Percentiles rank a stretch among this genome's conserved stretches.
These are phyloP conservation scores for Triops cancriformis DNA, from an alignment of 1,140 invertebrate species.

Conservation along the genomic window DNA sequence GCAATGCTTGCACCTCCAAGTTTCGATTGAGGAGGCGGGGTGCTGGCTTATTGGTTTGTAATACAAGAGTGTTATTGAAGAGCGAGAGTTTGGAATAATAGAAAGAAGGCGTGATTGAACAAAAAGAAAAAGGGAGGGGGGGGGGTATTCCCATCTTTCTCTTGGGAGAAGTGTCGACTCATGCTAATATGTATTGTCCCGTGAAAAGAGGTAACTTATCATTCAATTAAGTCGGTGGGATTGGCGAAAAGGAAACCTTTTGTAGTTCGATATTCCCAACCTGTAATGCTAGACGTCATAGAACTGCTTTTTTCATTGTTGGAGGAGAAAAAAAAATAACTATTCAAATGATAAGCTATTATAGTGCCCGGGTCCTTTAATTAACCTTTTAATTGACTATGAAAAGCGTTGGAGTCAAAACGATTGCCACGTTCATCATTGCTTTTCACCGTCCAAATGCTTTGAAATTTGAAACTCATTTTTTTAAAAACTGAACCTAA, in stretches of 20 bases:
- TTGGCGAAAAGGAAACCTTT: not conserved
- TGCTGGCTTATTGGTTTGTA: not conserved
- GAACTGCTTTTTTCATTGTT: too few species aligned
- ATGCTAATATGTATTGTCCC: not conserved
- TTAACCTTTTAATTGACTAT: too few species aligned
- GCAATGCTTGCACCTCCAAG: too few species aligned
- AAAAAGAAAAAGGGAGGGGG: not conserved
- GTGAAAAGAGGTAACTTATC: conserved; percentile 10
- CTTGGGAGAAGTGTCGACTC: not conserved
- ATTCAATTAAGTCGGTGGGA: not conserved
- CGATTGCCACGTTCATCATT: too few species aligned
- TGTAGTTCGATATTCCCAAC: not conserved
- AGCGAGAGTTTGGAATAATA: not conserved
- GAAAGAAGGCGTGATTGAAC: not conserved
- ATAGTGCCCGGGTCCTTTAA: too few species aligned
- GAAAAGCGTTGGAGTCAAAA: too few species aligned
- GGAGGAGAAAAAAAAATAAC: too few species aligned
- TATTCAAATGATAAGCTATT: too few species aligned
- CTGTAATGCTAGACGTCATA: not conserved
- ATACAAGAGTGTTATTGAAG: not conserved
- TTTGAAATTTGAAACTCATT: too few species aligned
- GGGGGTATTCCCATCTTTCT: not conserved
- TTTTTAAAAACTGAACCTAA: too few species aligned
- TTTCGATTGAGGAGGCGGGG: too few species aligned
- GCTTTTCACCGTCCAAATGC: too few species aligned